Evolutionary conservation across 2,113 vertebrate genomes (phyloP), one percentile per base, ranked within the genome.

Genomic region (Atherinomorus stipes): DNA sequence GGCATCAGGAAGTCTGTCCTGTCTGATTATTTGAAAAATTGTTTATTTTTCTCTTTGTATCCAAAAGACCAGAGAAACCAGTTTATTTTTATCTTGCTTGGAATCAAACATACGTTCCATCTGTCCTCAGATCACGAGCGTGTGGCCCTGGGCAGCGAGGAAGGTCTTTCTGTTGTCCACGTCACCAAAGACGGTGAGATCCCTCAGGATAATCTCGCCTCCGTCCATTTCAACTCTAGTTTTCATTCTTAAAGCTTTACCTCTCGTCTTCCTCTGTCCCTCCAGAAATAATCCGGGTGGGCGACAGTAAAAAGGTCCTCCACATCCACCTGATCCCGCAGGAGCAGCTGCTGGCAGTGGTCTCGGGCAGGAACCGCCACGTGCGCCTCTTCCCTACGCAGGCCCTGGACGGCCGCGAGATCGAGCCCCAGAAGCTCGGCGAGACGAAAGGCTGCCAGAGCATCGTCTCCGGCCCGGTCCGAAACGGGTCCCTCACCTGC

Each of bases 121-220:
- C 31, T 70, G 2, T 64, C 88, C 59, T 40, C 78, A 99, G 98
- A 99, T 95, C 98, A 99, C 15, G 98, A 99, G 91, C 95, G 98
- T 37, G 96, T 99, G 77, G 97, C 97, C 75, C 92, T 99, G 72
- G 98, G 98, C 68, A 99, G 98, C 47, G 98, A 99, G 93, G 98
- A 99, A 93, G 98, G 98, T 12, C 93, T 99, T 56, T 99, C 96
- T 85, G 95, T 99, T 87, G 92, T 99, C 22, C 97, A 99, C 34
- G 95, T 99, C 93, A 99, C 97, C 89, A 99, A 98, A 95, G 98
- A 99, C 0, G 98, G 98, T 98, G 95, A 96, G 95, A 86, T 1
- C 38, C 4, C 2, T 52, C 12, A 7, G 49, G 3, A 37, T 50
- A 15, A 31, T 21, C 34, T 10, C 23, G 10, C 1, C 13, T 2